Conservation (phyloP, 2,888 invertebrate species). For the Heteromyza rotundicornis region DNA sequence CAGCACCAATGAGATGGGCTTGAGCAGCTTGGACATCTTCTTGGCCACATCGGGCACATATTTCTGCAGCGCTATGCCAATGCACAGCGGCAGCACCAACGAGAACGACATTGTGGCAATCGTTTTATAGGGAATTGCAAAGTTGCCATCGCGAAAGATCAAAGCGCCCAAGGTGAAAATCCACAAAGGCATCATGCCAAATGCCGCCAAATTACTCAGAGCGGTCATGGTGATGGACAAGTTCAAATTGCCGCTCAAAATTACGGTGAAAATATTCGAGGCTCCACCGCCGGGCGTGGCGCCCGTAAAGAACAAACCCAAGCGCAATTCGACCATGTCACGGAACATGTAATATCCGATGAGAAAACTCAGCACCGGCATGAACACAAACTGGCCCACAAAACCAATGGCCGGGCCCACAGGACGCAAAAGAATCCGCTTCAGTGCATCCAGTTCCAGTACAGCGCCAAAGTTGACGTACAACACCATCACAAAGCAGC, state of each 20-base stretch:
- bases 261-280: slow-evolving; percentile 91
- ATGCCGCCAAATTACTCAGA: slow-evolving; percentile 81
- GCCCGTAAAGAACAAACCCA: slow-evolving; percentile 86
- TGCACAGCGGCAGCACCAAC: slow-evolving; percentile 72
- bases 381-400: slow-evolving; percentile 77
- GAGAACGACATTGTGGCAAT: slow-evolving; percentile 76
- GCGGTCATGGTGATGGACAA: slow-evolving; percentile 93
- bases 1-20: slow-evolving; percentile 77
- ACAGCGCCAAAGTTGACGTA: slow-evolving; percentile 90
- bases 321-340: slow-evolving; percentile 69
- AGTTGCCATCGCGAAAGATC: slow-evolving; percentile 73
- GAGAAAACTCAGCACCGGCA: slow-evolving; percentile 80
- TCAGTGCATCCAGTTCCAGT: slow-evolving; percentile 75
- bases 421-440: slow-evolving; percentile 71
- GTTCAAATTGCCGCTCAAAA: slow-evolving; percentile 88
- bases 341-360: slow-evolving; percentile 74
- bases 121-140: slow-evolving; percentile 77
- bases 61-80: slow-evolving; percentile 72
- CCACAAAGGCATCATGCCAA: slow-evolving; percentile 92
- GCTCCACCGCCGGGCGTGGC: slow-evolving; percentile 90
- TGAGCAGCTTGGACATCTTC: slow-evolving; percentile 77
- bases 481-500: slow-evolving; percentile 74
- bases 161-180: slow-evolving; percentile 80
- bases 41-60: slow-evolving; percentile 71
- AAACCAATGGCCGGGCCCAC: slow-evolving; percentile 80